Conservation (phyloP, 2,113 vertebrate genomes). For the Sarotherodon lohbergeri region DNA sequence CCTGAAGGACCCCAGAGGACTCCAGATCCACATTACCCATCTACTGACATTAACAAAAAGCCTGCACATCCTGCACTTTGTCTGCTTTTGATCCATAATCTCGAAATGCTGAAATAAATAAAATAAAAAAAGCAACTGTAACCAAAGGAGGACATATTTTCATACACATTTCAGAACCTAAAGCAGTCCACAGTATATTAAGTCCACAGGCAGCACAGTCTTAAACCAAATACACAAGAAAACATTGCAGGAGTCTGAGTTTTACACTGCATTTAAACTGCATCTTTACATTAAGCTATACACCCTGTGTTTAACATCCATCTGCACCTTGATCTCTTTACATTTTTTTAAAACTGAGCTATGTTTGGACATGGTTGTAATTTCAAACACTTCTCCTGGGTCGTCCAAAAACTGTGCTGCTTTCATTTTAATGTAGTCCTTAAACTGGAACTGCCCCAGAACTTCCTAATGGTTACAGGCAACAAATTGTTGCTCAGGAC, state of each 20-base stretch:
- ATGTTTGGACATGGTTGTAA: not conserved
- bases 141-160: not conserved
- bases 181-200: not conserved
- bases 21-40: not conserved
- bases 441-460: not conserved
- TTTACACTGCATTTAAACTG: not conserved
- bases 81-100: not conserved
- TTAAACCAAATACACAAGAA: not conserved
- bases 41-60: not conserved
- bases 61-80: not conserved
- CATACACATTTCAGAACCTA: not conserved
- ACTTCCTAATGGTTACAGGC: not conserved
- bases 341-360: not conserved
- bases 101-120: not conserved
- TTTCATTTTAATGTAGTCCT: not conserved
- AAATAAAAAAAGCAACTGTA: not conserved
- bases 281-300: accelerated
- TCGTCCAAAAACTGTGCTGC: not conserved
- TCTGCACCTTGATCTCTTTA: not conserved
- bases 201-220: not conserved
- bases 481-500: not conserved
- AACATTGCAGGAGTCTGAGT: not conserved
- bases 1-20: not conserved
- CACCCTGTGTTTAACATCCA: not conserved
- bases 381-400: not conserved